Percentiles rank a stretch among this genome's conserved stretches.
phyloP scores from a whole-genome alignment of 2,888 invertebrate species.

The Hyposoter dolosus region DNA sequence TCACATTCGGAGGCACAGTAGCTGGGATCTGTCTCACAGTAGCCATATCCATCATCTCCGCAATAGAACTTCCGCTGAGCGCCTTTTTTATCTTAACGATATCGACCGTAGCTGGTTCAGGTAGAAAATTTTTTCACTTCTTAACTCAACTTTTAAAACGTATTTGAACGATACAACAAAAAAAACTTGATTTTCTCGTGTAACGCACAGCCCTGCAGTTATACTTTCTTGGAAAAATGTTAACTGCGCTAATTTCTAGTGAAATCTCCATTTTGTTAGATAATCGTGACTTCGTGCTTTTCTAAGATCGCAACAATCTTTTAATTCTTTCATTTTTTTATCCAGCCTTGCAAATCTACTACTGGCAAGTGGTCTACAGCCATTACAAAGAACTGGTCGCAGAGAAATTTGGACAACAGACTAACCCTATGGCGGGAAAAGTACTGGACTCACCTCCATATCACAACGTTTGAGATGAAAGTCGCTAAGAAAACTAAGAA shows the following conservation, averaged over 20 bases:
- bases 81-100: slow-evolving; percentile 6
- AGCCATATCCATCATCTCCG: neutral
- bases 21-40: neutral
- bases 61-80: neutral
- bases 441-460: neutral
- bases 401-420: slow-evolving; percentile 34
- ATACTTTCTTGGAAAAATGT: neutral
- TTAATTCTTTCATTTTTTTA: neutral
- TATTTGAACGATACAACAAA: neutral
- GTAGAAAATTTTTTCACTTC: slow-evolving; percentile 29
- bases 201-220: neutral
- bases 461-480: slow-evolving; percentile 22
- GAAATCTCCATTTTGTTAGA: neutral
- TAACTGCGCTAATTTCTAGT: neutral
- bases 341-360: slow-evolving; percentile 51
- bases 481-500: neutral
- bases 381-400: slow-evolving; percentile 53
- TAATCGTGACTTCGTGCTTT: neutral
- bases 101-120: neutral
- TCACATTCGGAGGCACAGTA: slow-evolving; percentile 10
- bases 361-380: slow-evolving; percentile 58
- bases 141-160: neutral
- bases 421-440: slow-evolving; percentile 3
- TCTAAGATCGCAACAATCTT: neutral
- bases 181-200: neutral